Evolutionary conservation across 2,888 invertebrate species (phyloP), one percentile per base, ranked within the genome.

Genomic region (Ptilodon capucinus): DNA sequence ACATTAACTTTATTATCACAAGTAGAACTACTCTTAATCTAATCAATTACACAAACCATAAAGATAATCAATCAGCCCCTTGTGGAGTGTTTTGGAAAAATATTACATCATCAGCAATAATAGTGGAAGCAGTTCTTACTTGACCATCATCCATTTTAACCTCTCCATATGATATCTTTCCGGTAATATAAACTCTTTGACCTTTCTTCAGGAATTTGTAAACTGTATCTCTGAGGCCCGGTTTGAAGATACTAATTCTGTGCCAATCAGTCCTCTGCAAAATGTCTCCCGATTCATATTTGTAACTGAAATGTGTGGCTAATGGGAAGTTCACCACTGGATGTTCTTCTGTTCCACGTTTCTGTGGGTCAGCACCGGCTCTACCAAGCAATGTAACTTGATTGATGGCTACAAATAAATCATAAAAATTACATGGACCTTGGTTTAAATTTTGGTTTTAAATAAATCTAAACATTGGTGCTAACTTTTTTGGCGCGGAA

Each of bases 191-290:
- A 0, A 97, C 93, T 60, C 97, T 92, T 74, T 97, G 96, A 0
- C 98, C 98, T 86, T 97, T 98, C 70, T 94, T 95, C 47, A 98
- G 79, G 75, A 93, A 96, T 71, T 94, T 94, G 72, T 95, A 93
- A 0, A 97, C 95, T 0, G 93, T 92, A 21, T 97, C 97, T 32
- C 97, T 91, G 1, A 98, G 92, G 45, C 93, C 92, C 2, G 97
- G 97, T 72, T 95, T 96, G 78, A 98, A 98, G 6, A 98, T 95
- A 65, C 95, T 95, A 41, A 98, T 84, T 67, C 96, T 92, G 82
- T 98, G 98, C 98, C 98, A 98, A 64, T 98, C 97, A 7, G 97
- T 97, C 68, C 95, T 94, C 76, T 97, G 97, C 43, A 95, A 86
- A 72, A 95, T 92, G 63, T 97, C 96, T 4, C 97, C 97, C 75